Evolutionary conservation across 2,797 vertebrate species (phyloP), one percentile per base, ranked within the genome.

Genomic region (Buceros bicornis): DNA sequence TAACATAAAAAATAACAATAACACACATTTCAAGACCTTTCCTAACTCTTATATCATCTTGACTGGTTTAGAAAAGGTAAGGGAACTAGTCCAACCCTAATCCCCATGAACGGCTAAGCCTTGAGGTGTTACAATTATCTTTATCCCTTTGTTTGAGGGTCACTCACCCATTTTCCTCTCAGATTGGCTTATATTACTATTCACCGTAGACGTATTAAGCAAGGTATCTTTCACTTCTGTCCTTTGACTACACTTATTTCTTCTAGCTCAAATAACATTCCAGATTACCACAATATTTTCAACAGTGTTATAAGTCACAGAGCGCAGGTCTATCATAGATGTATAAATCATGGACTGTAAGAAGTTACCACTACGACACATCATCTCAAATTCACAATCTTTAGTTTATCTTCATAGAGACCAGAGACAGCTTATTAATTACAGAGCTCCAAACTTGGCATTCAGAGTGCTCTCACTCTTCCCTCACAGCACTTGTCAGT

Each of bases 401-500:
- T 95, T 54, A 91, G 69, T 76, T 89, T 90, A 76, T 79, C 58
- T 70, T 94, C 80, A 76, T 92, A 87, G 43, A 90, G 74, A 91
- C 66, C 86, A 96, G 69, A 86, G 90, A 85, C 45, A 92, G 83
- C 20, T 92, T 95, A 96, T 93, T 96, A 96, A 95, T 91, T 94
- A 95, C 82, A 87, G 80, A 97, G 83, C 87, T 90, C 58, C 92
- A 95, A 95, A 94, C 80, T 93, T 86, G 92, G 88, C 92, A 95
- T 82, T 94, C 93, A 90, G 56, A 95, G 94, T 94, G 86, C 94
- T 96, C 96, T 97, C 88, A 96, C 86, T 93, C 93, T 96, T 96
- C 81, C 77, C 62, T 96, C 90, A 96, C 73, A 97, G 90, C 92
- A 96, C 95, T 96, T 96, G 88, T 94, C 88, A 93, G 73, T 93